Evolutionary conservation across 1,140 invertebrate genomes (phyloP), one percentile per base, ranked within the genome.

Genomic region (Cyrtorhinus lividipennis): DNA sequence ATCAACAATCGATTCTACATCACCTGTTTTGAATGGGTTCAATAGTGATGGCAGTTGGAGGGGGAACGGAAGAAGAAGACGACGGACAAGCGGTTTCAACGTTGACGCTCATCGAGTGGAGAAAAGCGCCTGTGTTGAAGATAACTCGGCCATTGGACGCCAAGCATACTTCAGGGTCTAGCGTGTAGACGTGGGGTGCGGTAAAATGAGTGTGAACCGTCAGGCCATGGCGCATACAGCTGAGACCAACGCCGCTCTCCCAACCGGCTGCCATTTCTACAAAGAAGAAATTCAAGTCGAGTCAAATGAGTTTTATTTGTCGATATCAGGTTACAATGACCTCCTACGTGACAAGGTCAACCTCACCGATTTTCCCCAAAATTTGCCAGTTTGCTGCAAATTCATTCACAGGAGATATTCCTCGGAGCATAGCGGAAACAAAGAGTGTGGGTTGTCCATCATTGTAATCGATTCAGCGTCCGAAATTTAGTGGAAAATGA

Each of bases 41-140:
- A 38, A 24, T 25, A 23, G 46, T 30, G 5, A 64, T 64, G 22
- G 27, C 18, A 3, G 27, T 5, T 13, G 24, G 25, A 1, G 60
- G 24, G 18, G 60, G 30, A 18, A 25, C 5, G 25, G 56, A 8
- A 63, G 62, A 44, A 18, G 24, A 8, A 24, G 48, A 2, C 57
- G 61, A 46, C 2, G 24, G 24, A 24, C 10, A 53, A 3, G 1
- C 24, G 59, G 73, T 69, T 61, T 78, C 74, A 56, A 81, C 69
- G 61, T 79, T 73, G 20, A 80, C 74, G 64, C 72, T 75, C 22
- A 87, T 70, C 20, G 83, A 79, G 62, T 86, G 81, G 23, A 87
- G 73, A 66, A 85, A 84, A 69, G 85, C 84, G 15, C 84, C 84
- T 2, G 84, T 84, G 68, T 87, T 87, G 20, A 87, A 74, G 12